Conservation (phyloP, 1,140 invertebrate species). For the Orchestia grillus region DNA sequence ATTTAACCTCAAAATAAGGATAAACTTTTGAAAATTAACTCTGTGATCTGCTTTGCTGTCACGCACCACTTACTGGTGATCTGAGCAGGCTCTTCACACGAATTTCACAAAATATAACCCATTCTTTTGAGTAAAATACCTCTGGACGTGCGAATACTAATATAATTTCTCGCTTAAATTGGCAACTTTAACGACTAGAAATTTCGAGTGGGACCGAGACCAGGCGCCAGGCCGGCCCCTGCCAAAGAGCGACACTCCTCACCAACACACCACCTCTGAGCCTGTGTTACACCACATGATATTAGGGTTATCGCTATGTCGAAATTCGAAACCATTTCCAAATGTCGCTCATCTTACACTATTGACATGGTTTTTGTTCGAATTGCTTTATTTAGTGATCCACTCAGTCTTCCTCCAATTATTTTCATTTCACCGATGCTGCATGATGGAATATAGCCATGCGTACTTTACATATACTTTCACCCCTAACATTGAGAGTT, state of each 20-base stretch:
- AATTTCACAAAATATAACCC: not conserved
- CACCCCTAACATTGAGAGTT: not conserved
- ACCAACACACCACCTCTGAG: no score
- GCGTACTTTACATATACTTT: not conserved
- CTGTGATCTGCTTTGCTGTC: not conserved
- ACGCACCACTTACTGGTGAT: not conserved
- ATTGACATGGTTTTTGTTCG: not conserved
- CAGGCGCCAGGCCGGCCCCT: no score
- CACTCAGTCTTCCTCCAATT: not conserved
- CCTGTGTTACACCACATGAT: no score
- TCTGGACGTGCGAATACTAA: not conserved
- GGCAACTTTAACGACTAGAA: not conserved
- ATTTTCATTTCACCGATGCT: not conserved
- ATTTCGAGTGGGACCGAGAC: no score
- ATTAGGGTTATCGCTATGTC: no score
- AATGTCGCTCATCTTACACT: no score
- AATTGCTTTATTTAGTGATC: not conserved
- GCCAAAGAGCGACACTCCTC: no score
- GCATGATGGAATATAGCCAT: not conserved
- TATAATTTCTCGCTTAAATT: not conserved
- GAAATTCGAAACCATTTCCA: no score
- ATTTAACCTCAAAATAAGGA: not conserved
- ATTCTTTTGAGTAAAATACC: not conserved
- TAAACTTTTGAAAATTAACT: not conserved
- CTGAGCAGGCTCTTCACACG: not conserved